Evolutionary conservation across 2,113 vertebrate species (phyloP).

Genomic region (Gymnarchus niloticus): DNA sequence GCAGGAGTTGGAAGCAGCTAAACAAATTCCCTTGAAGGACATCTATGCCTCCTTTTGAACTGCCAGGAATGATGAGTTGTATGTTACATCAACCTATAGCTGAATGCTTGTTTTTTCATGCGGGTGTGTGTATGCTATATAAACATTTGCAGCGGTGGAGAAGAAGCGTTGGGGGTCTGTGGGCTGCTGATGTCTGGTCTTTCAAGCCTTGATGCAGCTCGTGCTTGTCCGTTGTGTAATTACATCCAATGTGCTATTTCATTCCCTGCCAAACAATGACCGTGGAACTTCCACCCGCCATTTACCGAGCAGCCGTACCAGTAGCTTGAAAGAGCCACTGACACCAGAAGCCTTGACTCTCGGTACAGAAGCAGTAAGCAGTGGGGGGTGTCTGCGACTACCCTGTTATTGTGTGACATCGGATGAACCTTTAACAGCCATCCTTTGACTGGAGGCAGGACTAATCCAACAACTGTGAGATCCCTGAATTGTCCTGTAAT

Average conservation of each 20-base stretch:
- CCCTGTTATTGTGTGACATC: background rate
- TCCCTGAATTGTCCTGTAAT: background rate
- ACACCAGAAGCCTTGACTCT: background rate
- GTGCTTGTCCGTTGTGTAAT: conserved; percentile 36
- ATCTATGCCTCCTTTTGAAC: conserved; percentile 29
- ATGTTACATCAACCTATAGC: background rate
- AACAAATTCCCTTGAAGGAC: conserved; percentile 41
- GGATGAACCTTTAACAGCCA: background rate
- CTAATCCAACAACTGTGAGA: background rate
- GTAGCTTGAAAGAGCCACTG: background rate
- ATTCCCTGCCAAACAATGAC: background rate
- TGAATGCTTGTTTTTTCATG: background rate
- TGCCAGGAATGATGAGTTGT: background rate
- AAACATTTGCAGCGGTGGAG: background rate
- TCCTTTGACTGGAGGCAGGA: background rate
- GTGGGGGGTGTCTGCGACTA: background rate
- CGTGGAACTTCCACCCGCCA: background rate
- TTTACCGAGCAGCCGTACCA: background rate
- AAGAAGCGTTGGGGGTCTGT: background rate
- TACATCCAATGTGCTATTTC: conserved; percentile 8
- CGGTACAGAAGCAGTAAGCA: background rate
- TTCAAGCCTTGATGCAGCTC: conserved; percentile 20
- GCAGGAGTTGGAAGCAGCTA: conserved; percentile 31
- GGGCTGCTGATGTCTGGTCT: conserved; percentile 32
- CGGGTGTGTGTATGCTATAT: background rate